Conservation (phyloP, 2,888 invertebrate genomes). For the Xanthia icteritia region DNA sequence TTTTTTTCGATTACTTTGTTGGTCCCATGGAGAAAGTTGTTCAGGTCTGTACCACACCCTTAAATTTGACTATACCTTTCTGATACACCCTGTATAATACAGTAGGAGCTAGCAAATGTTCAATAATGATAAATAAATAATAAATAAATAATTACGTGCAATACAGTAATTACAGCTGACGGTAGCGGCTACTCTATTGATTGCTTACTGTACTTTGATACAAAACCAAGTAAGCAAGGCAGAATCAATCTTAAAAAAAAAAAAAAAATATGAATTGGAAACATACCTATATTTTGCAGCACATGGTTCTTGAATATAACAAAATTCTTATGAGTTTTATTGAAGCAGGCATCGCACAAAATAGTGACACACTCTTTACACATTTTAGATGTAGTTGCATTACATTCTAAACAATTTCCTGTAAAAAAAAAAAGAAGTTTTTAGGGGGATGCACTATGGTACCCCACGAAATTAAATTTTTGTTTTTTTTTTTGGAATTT, state of each 20-base stretch:
- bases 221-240: neutral
- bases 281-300: conserved; percentile 80
- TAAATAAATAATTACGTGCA: neutral
- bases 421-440: conserved; percentile 38
- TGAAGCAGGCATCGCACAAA: conserved; percentile 84
- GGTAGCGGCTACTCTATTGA: neutral
- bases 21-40: neutral
- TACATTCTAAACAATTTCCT: conserved; percentile 84
- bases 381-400: conserved; percentile 77
- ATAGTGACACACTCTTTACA: conserved; percentile 83
- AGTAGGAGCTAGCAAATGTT: neutral
- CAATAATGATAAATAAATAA: too few relatives aligned
- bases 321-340: conserved; percentile 85
- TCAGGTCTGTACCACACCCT: neutral
- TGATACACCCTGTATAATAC: neutral
- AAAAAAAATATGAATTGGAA: too few relatives aligned
- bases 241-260: too few relatives aligned
- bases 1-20: neutral
- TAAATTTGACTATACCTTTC: too few relatives aligned
- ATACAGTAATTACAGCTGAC: neutral
- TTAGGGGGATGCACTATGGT: neutral
- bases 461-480: too few relatives aligned
- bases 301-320: conserved; percentile 85
- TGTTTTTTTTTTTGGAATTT: neutral
- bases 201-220: neutral